Base-by-base conservation (phyloP, 2,888 invertebrate genomes). In the Ophion costatus region DNA sequence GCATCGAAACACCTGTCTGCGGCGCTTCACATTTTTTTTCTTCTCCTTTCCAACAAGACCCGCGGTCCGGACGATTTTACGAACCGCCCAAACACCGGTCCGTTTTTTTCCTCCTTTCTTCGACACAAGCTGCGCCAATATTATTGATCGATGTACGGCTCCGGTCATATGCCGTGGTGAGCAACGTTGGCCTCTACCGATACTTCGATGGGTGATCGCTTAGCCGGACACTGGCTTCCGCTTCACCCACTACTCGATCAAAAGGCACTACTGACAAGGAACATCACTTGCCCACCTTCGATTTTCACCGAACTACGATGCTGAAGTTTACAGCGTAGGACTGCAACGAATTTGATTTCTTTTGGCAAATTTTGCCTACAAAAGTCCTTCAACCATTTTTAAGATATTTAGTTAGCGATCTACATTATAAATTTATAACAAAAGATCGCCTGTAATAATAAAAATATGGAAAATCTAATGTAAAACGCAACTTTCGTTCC, bases 1-100 rank as follows among this genome's bases (percentile, higher is more conserved):
- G 63, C 33, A 57, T 70, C 73, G 70, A 61, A 67, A 59, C 80
- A 80, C 80, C 75, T 80, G 67, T 75, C 59, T 59, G 33, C 45
- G 57, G 51, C 66, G 51, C 73, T 66, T n/a, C 56, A 14, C 70
- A 4, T 24, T 17, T 17, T 22, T 56, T 42, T 64, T 33, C 20
- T 22, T 22, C 20, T 17, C 42, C 42, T 11, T 3, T 24, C 20
- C 11, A 24, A 51, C n/a, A 24, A 59, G n/a, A 59, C 59, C 22
- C 20, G 59, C 5, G 14, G 9, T 11, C 22, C 33, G 14, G 66
- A 29, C 63, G 51, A 75, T 64, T 9, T 51, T 64, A 56, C 64
- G n/a, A 29, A 75, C 56, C 14, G 56, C 42, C 24, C 22, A 69
- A 69, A 77, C 57, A 57, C 59, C 24, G 24, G n/a, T 11, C n/a